Percentiles rank a stretch among this genome's conserved stretches.
Conservation (phyloP, 1,140 invertebrate genomes). For the Rhopalosiphum maidis region DNA sequence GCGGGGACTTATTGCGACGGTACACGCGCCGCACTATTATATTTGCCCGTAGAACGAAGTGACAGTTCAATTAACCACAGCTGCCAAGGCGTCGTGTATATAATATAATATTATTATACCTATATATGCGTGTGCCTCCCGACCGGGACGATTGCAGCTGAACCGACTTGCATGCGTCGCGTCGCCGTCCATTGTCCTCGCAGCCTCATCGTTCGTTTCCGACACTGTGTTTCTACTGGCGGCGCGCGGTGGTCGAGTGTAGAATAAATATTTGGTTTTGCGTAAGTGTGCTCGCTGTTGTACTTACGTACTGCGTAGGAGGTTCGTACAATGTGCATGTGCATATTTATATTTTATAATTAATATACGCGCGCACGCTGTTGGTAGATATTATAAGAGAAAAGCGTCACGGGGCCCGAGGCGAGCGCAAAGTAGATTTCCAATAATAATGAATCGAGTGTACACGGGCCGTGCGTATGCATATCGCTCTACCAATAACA, state of each 20-base stretch:
- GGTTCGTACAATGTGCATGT: not conserved
- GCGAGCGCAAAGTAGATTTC: not conserved
- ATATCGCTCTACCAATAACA: not conserved
- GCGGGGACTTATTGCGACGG: not conserved
- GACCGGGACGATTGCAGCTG: not conserved
- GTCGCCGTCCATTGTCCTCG: not conserved
- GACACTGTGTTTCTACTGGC: not conserved
- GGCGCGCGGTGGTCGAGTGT: not conserved
- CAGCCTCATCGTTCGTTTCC: not conserved
- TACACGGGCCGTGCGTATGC: not conserved
- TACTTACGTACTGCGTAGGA: not conserved
- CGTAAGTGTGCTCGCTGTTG: not conserved
- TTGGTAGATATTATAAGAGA: not conserved
- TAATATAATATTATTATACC: not conserved
- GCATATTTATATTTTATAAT: not conserved
- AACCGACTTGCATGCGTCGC: not conserved
- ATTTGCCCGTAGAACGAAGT: not conserved
- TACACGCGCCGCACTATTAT: not conserved
- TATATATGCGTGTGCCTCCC: not conserved
- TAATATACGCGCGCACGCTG: not conserved
- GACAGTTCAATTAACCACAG: constrained; percentile 8
- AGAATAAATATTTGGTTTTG: constrained; percentile 13
- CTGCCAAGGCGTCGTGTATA: not conserved
- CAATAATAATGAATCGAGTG: not conserved
- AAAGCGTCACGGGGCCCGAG: no score